These are phyloP conservation scores for Folsomia manolachei DNA, from an alignment of 2,888 invertebrate genomes.

Conservation along the genomic window DNA sequence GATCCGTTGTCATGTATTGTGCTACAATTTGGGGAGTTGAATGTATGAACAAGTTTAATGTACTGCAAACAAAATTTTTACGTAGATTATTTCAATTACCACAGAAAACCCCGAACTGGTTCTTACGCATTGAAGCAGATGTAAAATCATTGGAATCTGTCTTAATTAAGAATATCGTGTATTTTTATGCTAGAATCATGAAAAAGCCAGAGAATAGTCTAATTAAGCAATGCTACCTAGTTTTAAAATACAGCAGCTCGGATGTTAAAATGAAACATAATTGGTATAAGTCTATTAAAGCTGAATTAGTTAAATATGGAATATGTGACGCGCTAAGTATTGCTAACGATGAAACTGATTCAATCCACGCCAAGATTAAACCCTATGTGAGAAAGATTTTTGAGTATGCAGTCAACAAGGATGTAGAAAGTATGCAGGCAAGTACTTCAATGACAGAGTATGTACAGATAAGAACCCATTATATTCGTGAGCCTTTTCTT, in stretches of 20 bases:
- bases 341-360: neutral
- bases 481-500: neutral
- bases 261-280: neutral
- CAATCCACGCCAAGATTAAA: too few relatives aligned
- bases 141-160: neutral
- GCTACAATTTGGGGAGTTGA: neutral
- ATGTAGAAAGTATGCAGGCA: neutral
- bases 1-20: slow-evolving; percentile 7
- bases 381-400: neutral
- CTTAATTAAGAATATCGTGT: neutral
- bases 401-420: neutral
- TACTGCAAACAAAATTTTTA: slow-evolving; percentile 7
- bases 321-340: neutral
- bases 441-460: neutral
- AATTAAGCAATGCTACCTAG: neutral
- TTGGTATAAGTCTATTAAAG: neutral
- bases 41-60: neutral
- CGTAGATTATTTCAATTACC: neutral
- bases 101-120: neutral
- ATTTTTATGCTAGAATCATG: neutral
- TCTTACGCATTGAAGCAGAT: neutral
- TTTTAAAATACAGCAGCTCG: neutral
- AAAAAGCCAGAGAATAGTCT: neutral
- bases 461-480: neutral
- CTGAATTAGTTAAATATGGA: neutral